Base-by-base conservation (phyloP, 2,797 vertebrate genomes). In the Notoglanidium macrostoma region DNA sequence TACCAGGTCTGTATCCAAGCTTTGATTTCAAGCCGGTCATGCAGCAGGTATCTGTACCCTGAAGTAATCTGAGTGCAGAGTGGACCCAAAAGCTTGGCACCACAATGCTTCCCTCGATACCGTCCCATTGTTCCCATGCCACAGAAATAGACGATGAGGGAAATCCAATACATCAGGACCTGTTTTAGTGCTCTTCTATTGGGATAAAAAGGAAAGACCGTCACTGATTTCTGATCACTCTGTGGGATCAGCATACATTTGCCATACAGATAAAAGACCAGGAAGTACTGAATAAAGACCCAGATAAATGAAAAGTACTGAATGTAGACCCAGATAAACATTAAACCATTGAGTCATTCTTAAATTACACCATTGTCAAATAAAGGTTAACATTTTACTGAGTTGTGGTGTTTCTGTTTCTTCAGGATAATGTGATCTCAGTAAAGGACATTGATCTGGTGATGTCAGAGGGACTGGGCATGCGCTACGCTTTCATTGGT, bases 381-480 rank as follows among this genome's bases (percentile, higher is more conserved):
- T 83, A 14, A 68, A 55, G 81, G 49, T 83, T 68, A 83, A 83
- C 63, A 8, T 83, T 17, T n/a, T 14, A 46, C 44, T 44, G 35
- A 82, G 49, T 55, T 29, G 82, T 67, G 78, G 29, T 81, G 12
- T n/a, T 44, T 88, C 63, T 87, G 67, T 21, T 78, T 86, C 88
- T 86, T 74, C 91, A 99, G 98, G 97, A 98, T 35, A 98, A 96
- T 86, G 51, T 98, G 40, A 94, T 99, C 89, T 98, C 98, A 77
- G 96, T 98, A 4, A 92, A 94, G 78, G 98, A 99, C 92, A 96
- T 99, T 73, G 98, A 99, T 93, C 95, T 98, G 86, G 97, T 99
- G 93, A 98, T 99, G 97, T 97, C 98, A 85, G 97, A 99, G 89
- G 98, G 98, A 54, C 90, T 99, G 88, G 98, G 98, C 91, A 97